phyloP scores from a whole-genome alignment of 1,140 invertebrate genomes.

The Ips nitidus region DNA sequence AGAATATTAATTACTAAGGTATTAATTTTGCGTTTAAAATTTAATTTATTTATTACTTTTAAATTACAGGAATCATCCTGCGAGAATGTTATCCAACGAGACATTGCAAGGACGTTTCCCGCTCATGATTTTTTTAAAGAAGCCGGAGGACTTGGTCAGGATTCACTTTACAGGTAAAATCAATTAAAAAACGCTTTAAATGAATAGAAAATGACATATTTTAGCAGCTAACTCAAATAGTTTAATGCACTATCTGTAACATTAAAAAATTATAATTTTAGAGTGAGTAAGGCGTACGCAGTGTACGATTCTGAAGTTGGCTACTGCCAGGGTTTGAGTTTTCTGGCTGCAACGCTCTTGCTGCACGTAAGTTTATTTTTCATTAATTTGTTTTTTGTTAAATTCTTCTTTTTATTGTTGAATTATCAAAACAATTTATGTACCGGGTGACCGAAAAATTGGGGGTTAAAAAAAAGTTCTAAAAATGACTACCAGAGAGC shows the following conservation, averaged over 20 bases:
- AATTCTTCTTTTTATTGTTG: too few species aligned
- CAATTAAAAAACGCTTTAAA: too few species aligned
- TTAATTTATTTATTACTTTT: neutral
- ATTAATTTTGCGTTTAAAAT: slow-evolving; percentile 21
- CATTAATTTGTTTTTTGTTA: too few species aligned
- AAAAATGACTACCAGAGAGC: too few species aligned
- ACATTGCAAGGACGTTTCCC: slow-evolving; percentile 98
- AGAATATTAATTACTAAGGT: slow-evolving; percentile 89
- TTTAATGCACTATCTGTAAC: neutral
- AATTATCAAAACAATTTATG: too few species aligned
- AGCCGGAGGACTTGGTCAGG: slow-evolving; percentile 87
- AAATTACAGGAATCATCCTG: slow-evolving; percentile 74
- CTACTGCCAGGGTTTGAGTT: slow-evolving; percentile 98
- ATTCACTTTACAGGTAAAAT: slow-evolving; percentile 79
- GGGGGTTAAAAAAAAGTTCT: too few species aligned
- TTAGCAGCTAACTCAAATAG: neutral
- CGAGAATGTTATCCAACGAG: slow-evolving; percentile 91
- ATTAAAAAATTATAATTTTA: slow-evolving; percentile 3
- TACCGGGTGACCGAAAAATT: too few species aligned
- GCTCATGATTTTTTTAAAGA: slow-evolving; percentile 98
- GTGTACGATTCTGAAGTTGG: slow-evolving; percentile 96
- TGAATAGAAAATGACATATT: neutral
- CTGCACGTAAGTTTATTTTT: slow-evolving; percentile 77
- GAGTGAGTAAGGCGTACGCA: slow-evolving; percentile 88
- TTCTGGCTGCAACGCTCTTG: slow-evolving; percentile 91